These are phyloP conservation scores for Lepidurus packardi DNA, from an alignment of 1,140 invertebrate species.

Conservation along the genomic window DNA sequence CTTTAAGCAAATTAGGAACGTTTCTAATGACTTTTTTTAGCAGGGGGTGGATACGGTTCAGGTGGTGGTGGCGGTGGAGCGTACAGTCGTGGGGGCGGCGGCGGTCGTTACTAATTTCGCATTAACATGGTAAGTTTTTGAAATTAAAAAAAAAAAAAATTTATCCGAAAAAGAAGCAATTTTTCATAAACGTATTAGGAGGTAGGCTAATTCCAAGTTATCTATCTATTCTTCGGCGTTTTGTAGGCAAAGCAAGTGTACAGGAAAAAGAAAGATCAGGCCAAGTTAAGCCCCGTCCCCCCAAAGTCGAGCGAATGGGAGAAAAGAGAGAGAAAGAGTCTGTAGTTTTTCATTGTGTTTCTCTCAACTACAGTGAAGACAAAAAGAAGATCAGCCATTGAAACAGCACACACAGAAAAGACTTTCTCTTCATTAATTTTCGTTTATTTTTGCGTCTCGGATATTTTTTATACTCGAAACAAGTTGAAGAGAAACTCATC, in stretches of 20 bases:
- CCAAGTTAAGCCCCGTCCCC: neutral
- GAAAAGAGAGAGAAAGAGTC: neutral
- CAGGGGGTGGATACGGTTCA: conserved; percentile 4
- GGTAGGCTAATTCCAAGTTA: conserved; percentile 19
- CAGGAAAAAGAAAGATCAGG: conserved; percentile 7
- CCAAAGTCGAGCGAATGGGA: neutral
- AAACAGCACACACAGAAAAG: neutral
- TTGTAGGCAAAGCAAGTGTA: conserved; percentile 6
- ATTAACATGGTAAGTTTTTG: neutral
- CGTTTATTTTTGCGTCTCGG: neutral
- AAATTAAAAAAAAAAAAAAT: neutral
- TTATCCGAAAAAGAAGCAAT: neutral
- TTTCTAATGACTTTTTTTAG: neutral
- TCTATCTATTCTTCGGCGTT: conserved; percentile 22
- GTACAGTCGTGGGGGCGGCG: conserved; percentile 8
- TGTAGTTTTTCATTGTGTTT: conserved; percentile 22
- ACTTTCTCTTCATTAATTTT: neutral
- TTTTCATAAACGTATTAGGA: neutral
- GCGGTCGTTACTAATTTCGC: conserved; percentile 14
- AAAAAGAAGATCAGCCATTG: conserved; percentile 6
- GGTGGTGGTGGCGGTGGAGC: conserved; percentile 23
- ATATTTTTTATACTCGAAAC: neutral
- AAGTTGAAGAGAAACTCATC: neutral
- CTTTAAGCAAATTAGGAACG: neutral
- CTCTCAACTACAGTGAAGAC: conserved; percentile 1